These are phyloP conservation scores for Patagioenas fasciata DNA, from an alignment of 2,113 vertebrate species.

Conservation along the genomic window DNA sequence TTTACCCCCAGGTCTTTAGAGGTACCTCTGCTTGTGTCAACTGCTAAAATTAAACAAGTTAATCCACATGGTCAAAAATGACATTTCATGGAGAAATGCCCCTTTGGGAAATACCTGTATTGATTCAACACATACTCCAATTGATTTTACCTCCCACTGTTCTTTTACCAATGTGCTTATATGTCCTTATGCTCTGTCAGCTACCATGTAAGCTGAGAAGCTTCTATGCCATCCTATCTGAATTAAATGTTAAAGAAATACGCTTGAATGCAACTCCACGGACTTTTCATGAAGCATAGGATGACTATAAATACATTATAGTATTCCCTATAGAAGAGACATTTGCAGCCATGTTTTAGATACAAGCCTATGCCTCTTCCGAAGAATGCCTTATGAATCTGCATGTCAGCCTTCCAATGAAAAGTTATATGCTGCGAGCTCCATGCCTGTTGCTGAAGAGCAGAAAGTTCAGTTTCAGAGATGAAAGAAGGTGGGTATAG, in stretches of 20 bases:
- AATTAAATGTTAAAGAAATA: not conserved
- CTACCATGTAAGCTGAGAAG: not conserved
- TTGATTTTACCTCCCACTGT: not conserved
- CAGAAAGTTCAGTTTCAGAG: not conserved
- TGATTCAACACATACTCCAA: not conserved
- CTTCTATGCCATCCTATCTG: not conserved
- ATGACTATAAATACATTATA: not conserved
- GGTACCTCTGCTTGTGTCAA: not conserved
- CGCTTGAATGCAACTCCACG: not conserved
- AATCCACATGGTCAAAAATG: not conserved
- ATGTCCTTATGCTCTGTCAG: not conserved
- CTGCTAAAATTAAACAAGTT: not conserved
- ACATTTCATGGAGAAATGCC: not conserved
- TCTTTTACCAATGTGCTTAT: not conserved
- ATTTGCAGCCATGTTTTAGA: not conserved
- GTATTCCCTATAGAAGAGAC: not conserved
- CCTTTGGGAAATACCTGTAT: not conserved
- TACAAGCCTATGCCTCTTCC: not conserved
- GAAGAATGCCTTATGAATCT: not conserved
- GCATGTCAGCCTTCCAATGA: not conserved
- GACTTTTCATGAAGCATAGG: not conserved
- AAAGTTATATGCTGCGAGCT: not conserved
- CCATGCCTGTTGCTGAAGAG: not conserved
- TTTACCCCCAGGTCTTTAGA: not conserved
- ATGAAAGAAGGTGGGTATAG: not conserved